phyloP scores from a whole-genome alignment of 2,113 vertebrate species.

The zebrafish (Danio rerio) region GRCz12tu NC_133189.1:40973501-40974000 shows the following conservation, averaged over 20 bases:
- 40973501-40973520: too few species aligned
- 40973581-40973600: too few species aligned
- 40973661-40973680: conserved; percentile 42
- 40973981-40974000: neutral
- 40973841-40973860: conserved; percentile 75
- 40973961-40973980: neutral
- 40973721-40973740: conserved; percentile 8
- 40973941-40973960: neutral
- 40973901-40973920: conserved; percentile 72
- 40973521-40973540: too few species aligned
- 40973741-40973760: conserved; percentile 5
- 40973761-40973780: neutral
- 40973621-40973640: conserved; percentile 11
- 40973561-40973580: too few species aligned
- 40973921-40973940: conserved; percentile 59
- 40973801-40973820: conserved; percentile 59
- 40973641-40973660: conserved; percentile 17
- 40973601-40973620: neutral
- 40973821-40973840: conserved; percentile 75
- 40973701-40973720: neutral
- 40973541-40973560: too few species aligned
- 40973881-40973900: conserved; percentile 82
- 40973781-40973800: conserved; percentile 62
- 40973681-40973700: neutral
- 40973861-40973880: conserved; percentile 73